Evolutionary conservation across 2,888 invertebrate genomes (phyloP), one percentile per base, ranked within the genome.

Genomic region (Cantharis rustica): DNA sequence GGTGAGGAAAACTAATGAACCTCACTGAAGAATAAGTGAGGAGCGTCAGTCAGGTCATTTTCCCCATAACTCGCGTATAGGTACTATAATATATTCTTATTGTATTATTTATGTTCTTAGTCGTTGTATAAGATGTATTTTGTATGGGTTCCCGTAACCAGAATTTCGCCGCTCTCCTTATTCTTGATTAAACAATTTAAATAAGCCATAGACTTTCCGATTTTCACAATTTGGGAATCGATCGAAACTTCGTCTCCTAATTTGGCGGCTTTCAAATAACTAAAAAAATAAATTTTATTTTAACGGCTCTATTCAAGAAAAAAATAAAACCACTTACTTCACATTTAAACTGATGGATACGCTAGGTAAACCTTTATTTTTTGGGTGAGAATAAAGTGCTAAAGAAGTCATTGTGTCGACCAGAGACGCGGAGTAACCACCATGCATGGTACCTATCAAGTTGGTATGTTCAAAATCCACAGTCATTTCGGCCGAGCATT

Each of bases 361-460:
- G 27, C 96, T 96, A 68, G 90, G 89, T 68, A 47, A 71, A 27
- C 78, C 79, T 2, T 90, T 89, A 71, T 89, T 87, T 31, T 89
- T 88, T 15, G 90, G 91, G 83, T 92, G 91, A 0, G 95, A 92
- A 85, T 94, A 90, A 0, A 97, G 86, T 0, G 96, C 97, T 85
- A 93, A 93, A 0, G 95, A 94, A 0, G 97, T 96, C 20, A 97
- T 86, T 73, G 90, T 89, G 85, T 95, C 95, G 0, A 96, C 92
- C 9, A 98, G 86, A 0, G 95, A 95, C 3, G 95, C 94, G 3
- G 95, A 95, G 83, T 95, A 92, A 5, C 96, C 98, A 1, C 98
- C 98, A 85, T 98, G 98, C 5, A 98, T 87, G 0, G 92, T 92
- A 0, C 95, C 96, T 47, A 90, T 86, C 13, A 90, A 88, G 87